Evolutionary conservation across 2,888 invertebrate species (phyloP).

Genomic region (Torymus auratus): DNA sequence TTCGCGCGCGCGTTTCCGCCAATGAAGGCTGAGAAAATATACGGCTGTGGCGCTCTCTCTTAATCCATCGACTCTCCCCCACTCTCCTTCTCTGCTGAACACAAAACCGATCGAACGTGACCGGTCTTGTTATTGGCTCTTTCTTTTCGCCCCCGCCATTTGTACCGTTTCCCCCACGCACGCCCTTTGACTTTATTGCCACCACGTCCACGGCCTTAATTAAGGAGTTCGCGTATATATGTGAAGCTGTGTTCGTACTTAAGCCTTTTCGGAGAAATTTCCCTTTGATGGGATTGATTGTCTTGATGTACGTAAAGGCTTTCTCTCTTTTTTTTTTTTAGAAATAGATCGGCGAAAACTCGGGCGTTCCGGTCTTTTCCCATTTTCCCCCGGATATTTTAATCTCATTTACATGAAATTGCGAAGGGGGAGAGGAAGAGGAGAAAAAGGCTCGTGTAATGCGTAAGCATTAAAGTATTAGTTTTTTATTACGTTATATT

Average conservation of each 20-base stretch:
- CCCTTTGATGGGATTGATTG: constrained; percentile 33
- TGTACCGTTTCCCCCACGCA: not conserved
- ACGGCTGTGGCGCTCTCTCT: constrained; percentile 31
- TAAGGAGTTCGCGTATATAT: constrained; percentile 11
- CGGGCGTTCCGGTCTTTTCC: not conserved
- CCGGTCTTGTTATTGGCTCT: constrained; percentile 39
- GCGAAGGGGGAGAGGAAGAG: not conserved
- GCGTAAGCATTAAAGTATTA: constrained; percentile 1
- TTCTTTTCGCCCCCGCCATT: not conserved
- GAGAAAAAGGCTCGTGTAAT: constrained; percentile 1
- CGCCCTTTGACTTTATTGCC: constrained; percentile 40
- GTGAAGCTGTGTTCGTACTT: not conserved
- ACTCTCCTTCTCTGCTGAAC: not conserved
- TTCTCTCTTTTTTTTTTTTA: too few relatives aligned
- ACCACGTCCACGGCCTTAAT: constrained; percentile 39
- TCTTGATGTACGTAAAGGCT: constrained; percentile 3
- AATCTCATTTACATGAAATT: constrained; percentile 16
- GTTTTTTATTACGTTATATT: not conserved
- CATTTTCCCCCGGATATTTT: not conserved
- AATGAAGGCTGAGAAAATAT: constrained; percentile 37
- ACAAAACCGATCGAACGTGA: constrained; percentile 48
- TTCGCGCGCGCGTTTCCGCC: constrained; percentile 27
- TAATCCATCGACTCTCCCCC: constrained; percentile 27
- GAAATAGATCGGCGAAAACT: not conserved
- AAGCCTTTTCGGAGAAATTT: constrained; percentile 45